Evolutionary conservation across 2,113 vertebrate genomes (phyloP).

Genomic region (Poecile atricapillus): DNA sequence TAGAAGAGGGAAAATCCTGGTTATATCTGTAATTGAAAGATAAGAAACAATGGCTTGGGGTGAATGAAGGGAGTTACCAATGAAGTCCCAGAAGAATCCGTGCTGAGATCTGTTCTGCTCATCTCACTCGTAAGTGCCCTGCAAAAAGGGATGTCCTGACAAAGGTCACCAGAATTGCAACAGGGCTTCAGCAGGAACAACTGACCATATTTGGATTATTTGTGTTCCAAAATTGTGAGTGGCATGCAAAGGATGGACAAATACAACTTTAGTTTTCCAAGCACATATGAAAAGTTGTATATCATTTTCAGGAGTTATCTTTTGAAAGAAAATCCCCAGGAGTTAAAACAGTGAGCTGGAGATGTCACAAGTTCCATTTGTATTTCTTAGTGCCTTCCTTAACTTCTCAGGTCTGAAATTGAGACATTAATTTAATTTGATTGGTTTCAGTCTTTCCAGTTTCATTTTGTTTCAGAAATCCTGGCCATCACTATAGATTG

Average conservation of each 20-base stretch:
- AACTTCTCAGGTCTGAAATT: background rate
- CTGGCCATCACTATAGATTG: background rate
- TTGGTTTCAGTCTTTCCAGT: background rate
- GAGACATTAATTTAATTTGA: background rate
- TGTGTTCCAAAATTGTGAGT: background rate
- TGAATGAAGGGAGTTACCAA: background rate
- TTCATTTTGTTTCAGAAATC: background rate
- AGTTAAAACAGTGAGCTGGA: background rate
- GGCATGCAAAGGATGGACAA: background rate
- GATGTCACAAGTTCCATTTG: background rate
- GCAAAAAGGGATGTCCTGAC: background rate
- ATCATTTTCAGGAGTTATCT: background rate
- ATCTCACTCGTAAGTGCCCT: background rate
- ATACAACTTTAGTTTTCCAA: background rate
- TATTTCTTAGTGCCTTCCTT: background rate
- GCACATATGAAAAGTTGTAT: background rate
- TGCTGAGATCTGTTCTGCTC: background rate
- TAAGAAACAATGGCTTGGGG: background rate
- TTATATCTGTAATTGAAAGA: background rate
- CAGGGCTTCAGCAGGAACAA: background rate
- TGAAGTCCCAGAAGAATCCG: background rate
- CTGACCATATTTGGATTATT: background rate
- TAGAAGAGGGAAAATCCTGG: background rate
- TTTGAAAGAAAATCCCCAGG: background rate
- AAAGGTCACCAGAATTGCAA: background rate